Conservation (phyloP, 1,140 invertebrate species). For the Saxidomus purpurata region DNA sequence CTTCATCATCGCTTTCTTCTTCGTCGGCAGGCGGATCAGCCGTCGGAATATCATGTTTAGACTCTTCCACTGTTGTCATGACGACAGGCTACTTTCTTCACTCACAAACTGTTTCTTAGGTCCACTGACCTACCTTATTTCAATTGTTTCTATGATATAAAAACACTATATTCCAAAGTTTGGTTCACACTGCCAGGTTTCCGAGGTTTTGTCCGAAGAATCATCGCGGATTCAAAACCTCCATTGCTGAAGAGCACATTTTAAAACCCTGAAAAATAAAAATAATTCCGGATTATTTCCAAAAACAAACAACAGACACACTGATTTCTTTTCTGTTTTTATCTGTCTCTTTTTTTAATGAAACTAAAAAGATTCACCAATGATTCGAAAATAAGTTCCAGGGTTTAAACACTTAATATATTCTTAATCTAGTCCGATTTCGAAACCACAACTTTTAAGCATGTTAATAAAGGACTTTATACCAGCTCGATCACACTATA, state of each 20-base stretch:
- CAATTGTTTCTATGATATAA: neutral
- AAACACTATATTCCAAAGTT: conserved; percentile 1
- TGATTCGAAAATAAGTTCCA: neutral
- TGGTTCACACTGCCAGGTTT: neutral
- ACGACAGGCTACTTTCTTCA: neutral
- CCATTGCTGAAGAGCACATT: neutral
- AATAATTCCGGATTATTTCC: conserved; percentile 4
- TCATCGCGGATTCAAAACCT: neutral
- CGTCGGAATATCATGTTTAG: conserved; percentile 45
- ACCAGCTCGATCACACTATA: conserved; percentile 5
- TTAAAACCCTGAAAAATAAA: conserved; percentile 20
- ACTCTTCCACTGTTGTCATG: conserved; percentile 56
- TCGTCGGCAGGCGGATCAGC: conserved; percentile 16
- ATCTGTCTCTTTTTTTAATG: too few species aligned
- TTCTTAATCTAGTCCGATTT: neutral
- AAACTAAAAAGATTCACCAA: too few species aligned
- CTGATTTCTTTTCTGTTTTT: too few species aligned
- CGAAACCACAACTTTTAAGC: neutral
- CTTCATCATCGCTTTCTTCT: conserved; percentile 42
- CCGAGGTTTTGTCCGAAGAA: neutral
- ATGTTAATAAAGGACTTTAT: neutral
- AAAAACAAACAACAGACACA: too few species aligned
- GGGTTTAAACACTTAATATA: neutral
- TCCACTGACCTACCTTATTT: neutral
- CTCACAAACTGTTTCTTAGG: neutral